A percentile compares a stretch with the other conserved stretches of the same genome.
phyloP scores from a whole-genome alignment of 2,888 invertebrate genomes.

The Lithophane socia region DNA sequence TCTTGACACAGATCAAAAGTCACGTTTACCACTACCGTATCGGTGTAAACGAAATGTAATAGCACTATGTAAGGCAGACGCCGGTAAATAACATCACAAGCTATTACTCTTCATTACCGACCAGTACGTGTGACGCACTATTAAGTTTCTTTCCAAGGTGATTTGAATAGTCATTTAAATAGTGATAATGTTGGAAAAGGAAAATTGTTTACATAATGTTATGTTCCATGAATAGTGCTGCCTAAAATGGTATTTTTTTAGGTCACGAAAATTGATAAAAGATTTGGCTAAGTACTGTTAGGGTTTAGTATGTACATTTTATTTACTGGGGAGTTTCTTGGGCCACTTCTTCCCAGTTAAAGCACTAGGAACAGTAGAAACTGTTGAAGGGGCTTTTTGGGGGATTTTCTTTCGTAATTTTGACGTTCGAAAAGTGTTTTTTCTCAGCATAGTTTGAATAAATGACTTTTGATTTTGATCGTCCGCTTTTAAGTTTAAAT shows the following conservation, averaged over 20 bases:
- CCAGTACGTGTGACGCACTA: conserved; percentile 3
- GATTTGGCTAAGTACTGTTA: neutral
- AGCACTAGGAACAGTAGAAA: no score
- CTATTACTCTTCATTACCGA: conserved; percentile 41
- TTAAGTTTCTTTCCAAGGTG: conserved; percentile 41
- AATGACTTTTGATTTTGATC: no score
- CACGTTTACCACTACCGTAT: neutral
- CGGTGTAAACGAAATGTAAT: neutral
- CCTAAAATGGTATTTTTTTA: neutral
- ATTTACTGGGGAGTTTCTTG: neutral
- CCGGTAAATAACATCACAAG: conserved; percentile 18
- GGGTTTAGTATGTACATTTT: no score
- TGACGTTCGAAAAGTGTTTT: no score
- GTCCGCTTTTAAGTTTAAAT: neutral
- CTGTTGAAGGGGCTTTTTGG: no score
- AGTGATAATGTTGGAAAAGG: neutral
- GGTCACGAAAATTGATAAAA: neutral
- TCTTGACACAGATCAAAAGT: conserved; percentile 1
- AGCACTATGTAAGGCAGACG: neutral
- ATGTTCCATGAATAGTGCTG: conserved; percentile 10
- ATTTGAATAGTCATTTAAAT: conserved; percentile 26
- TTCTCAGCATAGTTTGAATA: no score
- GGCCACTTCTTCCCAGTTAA: no score
- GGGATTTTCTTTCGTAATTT: no score
- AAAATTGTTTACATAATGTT: neutral